Percentiles rank a stretch among this genome's conserved stretches.
phyloP scores from a whole-genome alignment of 2,113 vertebrate genomes.

The Shinisaurus crocodilurus region DNA sequence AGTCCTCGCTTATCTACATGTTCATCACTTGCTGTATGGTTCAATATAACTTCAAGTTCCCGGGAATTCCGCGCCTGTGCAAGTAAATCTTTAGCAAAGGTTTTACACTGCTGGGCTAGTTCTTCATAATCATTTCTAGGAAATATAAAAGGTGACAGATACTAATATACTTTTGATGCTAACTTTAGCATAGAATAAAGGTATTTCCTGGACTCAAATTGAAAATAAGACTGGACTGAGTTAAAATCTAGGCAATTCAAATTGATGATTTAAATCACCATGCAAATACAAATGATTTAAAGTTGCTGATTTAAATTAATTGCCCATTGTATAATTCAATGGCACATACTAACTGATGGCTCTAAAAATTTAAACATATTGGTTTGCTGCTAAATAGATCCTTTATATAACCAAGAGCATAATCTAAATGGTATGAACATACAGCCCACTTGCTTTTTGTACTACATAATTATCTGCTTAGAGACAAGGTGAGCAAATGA shows the following conservation, averaged over 20 bases:
- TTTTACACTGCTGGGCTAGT: constrained; percentile 97
- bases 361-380: not conserved
- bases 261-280: not conserved
- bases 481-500: not conserved
- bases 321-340: not conserved
- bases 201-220: not conserved
- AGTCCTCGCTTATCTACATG: constrained; percentile 92
- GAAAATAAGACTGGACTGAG: not conserved
- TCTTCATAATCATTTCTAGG: constrained; percentile 97
- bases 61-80: constrained; percentile 98
- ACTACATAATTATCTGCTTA: not conserved
- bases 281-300: not conserved
- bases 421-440: not conserved
- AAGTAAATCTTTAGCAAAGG: constrained; percentile 98
- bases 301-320: not conserved
- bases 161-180: not conserved
- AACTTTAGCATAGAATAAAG: not conserved
- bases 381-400: not conserved
- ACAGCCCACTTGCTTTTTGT: not conserved
- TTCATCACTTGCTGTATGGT: constrained; percentile 94
- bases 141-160: constrained; percentile 22
- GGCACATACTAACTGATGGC: not conserved
- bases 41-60: constrained; percentile 97
- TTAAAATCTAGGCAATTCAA: not conserved
- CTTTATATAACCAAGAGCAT: not conserved